Evolutionary conservation across 1,140 invertebrate species (phyloP).

Genomic region (Copidosoma floridanum): DNA sequence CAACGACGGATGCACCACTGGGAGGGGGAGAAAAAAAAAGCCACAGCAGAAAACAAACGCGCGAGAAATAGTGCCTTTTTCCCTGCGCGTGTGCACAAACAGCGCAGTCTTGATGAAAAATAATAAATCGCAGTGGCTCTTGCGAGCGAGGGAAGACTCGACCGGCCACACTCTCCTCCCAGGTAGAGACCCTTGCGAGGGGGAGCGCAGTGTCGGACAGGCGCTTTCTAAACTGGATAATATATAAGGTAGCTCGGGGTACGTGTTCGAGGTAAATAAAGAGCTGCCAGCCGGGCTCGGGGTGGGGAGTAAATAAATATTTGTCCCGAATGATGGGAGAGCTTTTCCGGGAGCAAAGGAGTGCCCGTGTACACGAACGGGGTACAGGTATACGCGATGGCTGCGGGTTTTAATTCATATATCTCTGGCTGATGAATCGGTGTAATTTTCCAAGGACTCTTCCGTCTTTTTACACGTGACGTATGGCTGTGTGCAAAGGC

Average conservation of each 20-base stretch:
- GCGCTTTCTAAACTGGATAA: slow-evolving; percentile 10
- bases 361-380: too few relatives aligned
- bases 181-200: too few relatives aligned
- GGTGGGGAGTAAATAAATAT: slow-evolving; percentile 30
- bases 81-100: slow-evolving; percentile 15
- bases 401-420: too few relatives aligned
- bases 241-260: slow-evolving; percentile 26
- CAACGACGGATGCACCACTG: too few relatives aligned
- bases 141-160: slow-evolving; percentile 27
- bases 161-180: too few relatives aligned
- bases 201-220: slow-evolving; percentile 18
- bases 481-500: too few relatives aligned
- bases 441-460: too few relatives aligned
- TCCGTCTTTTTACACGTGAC: too few relatives aligned
- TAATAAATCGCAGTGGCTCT: slow-evolving; percentile 28
- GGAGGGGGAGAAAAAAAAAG: too few relatives aligned
- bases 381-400: too few relatives aligned
- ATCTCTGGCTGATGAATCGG: too few relatives aligned
- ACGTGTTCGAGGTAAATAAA: slow-evolving; percentile 28
- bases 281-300: neutral
- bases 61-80: neutral
- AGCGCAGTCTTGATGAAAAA: slow-evolving; percentile 29
- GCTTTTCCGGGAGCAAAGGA: slow-evolving; percentile 9
- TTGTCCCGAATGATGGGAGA: slow-evolving; percentile 26
- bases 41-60: too few relatives aligned